These are phyloP conservation scores for Penaeus indicus DNA, from an alignment of 1,140 invertebrate genomes.

Conservation along the genomic window DNA sequence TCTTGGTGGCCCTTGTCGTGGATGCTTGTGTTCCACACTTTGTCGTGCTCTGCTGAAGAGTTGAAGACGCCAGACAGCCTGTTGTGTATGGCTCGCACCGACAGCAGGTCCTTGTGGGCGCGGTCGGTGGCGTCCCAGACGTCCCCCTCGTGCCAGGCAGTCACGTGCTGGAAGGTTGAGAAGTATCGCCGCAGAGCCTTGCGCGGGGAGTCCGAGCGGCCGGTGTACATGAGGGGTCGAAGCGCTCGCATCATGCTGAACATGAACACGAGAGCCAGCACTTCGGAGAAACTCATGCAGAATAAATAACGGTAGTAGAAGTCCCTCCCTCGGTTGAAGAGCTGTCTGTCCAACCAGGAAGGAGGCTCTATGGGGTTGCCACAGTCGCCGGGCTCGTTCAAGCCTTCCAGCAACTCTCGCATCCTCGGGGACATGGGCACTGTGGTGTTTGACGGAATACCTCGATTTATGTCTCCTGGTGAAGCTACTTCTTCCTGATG, in stretches of 20 bases:
- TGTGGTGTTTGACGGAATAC: too few species aligned
- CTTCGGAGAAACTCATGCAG: conserved; percentile 38
- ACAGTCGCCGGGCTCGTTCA: conserved; percentile 29
- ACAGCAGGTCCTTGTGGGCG: conserved; percentile 64
- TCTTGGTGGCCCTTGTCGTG: conserved; percentile 28
- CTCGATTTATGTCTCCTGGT: too few species aligned
- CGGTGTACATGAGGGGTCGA: conserved; percentile 69
- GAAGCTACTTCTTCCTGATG: too few species aligned
- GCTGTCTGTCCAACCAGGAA: conserved; percentile 30
- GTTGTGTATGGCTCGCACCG: conserved; percentile 68
- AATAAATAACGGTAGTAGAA: conserved; percentile 46
- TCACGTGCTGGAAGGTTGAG: conserved; percentile 68
- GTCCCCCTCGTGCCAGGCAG: conserved; percentile 69
- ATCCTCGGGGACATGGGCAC: conserved; percentile 11
- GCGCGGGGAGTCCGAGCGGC: conserved; percentile 67
- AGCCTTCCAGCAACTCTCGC: conserved; percentile 29
- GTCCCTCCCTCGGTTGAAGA: conserved; percentile 44
- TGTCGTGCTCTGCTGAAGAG: neutral
- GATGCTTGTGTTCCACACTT: neutral
- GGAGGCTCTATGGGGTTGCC: conserved; percentile 18
- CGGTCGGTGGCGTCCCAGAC: conserved; percentile 64
- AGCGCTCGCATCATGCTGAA: neutral
- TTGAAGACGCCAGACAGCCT: conserved; percentile 48
- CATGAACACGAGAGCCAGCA: conserved; percentile 29
- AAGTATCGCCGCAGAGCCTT: conserved; percentile 69